Evolutionary conservation across 2,113 vertebrate genomes (phyloP), one percentile per base, ranked within the genome.

Genomic region (Tauraco erythrolophus): DNA sequence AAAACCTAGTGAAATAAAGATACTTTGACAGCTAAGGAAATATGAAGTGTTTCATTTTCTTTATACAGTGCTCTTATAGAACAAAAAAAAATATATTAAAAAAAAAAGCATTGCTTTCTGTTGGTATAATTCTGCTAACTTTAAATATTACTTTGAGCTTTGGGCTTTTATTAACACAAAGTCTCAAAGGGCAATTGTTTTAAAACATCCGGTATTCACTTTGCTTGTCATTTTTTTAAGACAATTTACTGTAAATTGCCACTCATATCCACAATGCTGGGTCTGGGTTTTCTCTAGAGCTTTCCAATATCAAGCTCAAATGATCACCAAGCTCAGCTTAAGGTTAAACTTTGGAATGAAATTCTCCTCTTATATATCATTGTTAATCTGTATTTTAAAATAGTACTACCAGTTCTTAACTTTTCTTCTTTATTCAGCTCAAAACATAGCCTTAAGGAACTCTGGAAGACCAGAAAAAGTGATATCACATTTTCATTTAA

Each of bases 391-490:
- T 56, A 57, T 65, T 91, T 84, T n/a, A 61, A 84, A 89, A 43
- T 45, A 0, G 27, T 74, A 14, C 21, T 60, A 27, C 3, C 0
- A 0, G 13, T 35, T 79, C 88, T 79, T 71, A 41, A 48, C 3
- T 1, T 71, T 7, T 60, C 4, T 41, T 64, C 11, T 58, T 21
- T 14, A 66, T 10, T 37, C 33, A 69, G 11, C 13, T 85, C 8
- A 80, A 76, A 70, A 33, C 8, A n/a, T 0, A 81, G 6, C 66
- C 18, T 25, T 64, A 41, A 50, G 30, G 17, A 77, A 61, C 4
- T 54, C 8, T 37, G 18, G 37, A 79, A 64, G 25, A 83, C 58
- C 4, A 66, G 15, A 60, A 70, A 71, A 70, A 50, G 0, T 2
- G 1, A 13, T 75, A 9, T 4, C 25, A 27, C 5, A 23, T 51